Conservation (phyloP, 2,888 invertebrate genomes). For the Stratiomys singularior region DNA sequence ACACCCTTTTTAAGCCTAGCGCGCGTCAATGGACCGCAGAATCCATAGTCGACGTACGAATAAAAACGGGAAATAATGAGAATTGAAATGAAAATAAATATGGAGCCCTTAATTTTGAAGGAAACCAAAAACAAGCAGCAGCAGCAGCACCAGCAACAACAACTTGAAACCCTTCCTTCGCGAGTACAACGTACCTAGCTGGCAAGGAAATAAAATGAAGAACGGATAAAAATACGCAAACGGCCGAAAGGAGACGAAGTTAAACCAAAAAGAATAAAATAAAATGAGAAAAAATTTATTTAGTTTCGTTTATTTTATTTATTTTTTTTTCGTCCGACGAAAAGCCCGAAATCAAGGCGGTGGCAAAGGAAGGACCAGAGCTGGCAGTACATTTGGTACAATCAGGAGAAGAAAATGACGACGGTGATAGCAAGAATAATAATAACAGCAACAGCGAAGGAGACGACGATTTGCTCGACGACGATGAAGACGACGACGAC, state of each 20-base stretch:
- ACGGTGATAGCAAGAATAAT: background rate
- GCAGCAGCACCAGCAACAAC: too few species aligned
- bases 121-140: too few species aligned
- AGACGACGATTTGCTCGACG: background rate
- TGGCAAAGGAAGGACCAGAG: constrained; percentile 1
- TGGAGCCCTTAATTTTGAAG: constrained; percentile 32
- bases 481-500: constrained; percentile 27
- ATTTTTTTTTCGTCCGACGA: background rate
- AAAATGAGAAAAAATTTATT: too few species aligned
- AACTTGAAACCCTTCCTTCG: constrained; percentile 26
- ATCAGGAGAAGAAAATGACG: background rate
- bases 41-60: background rate
- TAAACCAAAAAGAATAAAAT: too few species aligned
- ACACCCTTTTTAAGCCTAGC: too few species aligned
- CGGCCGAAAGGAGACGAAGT: too few species aligned
- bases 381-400: background rate
- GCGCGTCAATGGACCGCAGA: too few species aligned
- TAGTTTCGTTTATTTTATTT: background rate
- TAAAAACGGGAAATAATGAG: constrained; percentile 13
- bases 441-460: background rate
- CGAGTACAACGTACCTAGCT: background rate
- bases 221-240: too few species aligned
- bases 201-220: background rate
- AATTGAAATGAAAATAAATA: constrained; percentile 27
- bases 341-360: constrained; percentile 5